phyloP scores from a whole-genome alignment of 2,888 invertebrate genomes.

The Drosophila quasianomalipes region DNA sequence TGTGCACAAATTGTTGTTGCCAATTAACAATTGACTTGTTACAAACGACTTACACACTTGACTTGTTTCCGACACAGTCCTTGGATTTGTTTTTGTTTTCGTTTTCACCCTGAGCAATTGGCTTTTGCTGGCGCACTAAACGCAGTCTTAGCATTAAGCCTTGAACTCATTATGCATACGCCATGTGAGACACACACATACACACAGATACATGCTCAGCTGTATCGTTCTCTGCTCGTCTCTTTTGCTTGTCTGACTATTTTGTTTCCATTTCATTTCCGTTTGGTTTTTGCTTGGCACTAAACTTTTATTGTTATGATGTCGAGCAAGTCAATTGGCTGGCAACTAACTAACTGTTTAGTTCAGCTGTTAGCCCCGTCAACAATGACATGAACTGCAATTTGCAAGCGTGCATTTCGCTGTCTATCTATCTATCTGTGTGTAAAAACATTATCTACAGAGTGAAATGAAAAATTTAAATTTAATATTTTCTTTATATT shows the following conservation, averaged over 20 bases:
- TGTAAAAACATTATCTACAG: slow-evolving; percentile 12
- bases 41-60: slow-evolving; percentile 40
- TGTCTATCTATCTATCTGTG: background rate
- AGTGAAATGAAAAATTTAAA: background rate
- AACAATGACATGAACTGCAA: slow-evolving; percentile 38
- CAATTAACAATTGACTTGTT: slow-evolving; percentile 73
- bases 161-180: slow-evolving; percentile 79
- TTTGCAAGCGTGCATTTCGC: slow-evolving; percentile 28
- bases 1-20: slow-evolving; percentile 48
- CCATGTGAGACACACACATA: slow-evolving; percentile 45
- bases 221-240: slow-evolving; percentile 1
- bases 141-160: slow-evolving; percentile 62
- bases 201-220: slow-evolving; percentile 16
- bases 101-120: slow-evolving; percentile 14
- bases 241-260: slow-evolving; percentile 23
- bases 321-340: slow-evolving; percentile 67
- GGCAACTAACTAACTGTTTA: slow-evolving; percentile 72
- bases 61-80: slow-evolving; percentile 30
- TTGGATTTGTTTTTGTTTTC: slow-evolving; percentile 16
- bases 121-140: slow-evolving; percentile 40
- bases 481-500: background rate
- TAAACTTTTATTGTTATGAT: slow-evolving; percentile 79
- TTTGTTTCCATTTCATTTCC: slow-evolving; percentile 64
- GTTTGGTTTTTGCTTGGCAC: slow-evolving; percentile 51
- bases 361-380: slow-evolving; percentile 50